Percentiles rank a stretch among this genome's conserved stretches.
Conservation (phyloP, 1,140 invertebrate species). For the Drosophila kepulauana region DNA sequence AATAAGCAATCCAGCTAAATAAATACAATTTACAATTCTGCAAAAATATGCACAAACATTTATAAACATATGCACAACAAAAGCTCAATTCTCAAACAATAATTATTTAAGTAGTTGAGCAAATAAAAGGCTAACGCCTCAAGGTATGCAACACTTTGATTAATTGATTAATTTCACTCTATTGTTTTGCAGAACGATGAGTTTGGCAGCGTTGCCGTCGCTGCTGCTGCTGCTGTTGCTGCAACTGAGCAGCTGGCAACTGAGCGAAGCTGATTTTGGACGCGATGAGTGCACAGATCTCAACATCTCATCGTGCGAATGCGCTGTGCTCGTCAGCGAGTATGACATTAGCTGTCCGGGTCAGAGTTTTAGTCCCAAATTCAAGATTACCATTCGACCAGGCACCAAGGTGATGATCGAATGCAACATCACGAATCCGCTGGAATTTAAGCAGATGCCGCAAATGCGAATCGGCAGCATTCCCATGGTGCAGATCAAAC, state of each 20-base stretch:
- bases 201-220: constrained; percentile 22
- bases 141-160: too few species aligned
- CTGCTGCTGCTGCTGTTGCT: constrained; percentile 53
- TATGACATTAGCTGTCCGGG: constrained; percentile 73
- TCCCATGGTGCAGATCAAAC: constrained; percentile 66
- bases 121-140: too few species aligned
- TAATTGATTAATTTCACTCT: too few species aligned
- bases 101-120: too few species aligned
- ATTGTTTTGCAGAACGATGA: constrained; percentile 34
- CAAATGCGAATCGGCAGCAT: constrained; percentile 61
- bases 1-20: too few species aligned
- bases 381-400: constrained; percentile 65
- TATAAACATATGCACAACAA: too few species aligned
- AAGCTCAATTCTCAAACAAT: too few species aligned
- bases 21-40: too few species aligned
- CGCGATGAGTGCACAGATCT: constrained; percentile 73
- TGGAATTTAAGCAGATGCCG: constrained; percentile 71
- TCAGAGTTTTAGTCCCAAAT: constrained; percentile 61
- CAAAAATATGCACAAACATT: too few species aligned
- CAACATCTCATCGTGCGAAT: constrained; percentile 61
- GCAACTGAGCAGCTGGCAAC: constrained; percentile 46
- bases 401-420: constrained; percentile 66
- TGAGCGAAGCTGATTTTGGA: constrained; percentile 47
- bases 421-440: constrained; percentile 60
- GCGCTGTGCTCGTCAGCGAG: constrained; percentile 54